These are phyloP conservation scores for Heteronetta atricapilla DNA, from an alignment of 2,113 vertebrate species.

Conservation along the genomic window DNA sequence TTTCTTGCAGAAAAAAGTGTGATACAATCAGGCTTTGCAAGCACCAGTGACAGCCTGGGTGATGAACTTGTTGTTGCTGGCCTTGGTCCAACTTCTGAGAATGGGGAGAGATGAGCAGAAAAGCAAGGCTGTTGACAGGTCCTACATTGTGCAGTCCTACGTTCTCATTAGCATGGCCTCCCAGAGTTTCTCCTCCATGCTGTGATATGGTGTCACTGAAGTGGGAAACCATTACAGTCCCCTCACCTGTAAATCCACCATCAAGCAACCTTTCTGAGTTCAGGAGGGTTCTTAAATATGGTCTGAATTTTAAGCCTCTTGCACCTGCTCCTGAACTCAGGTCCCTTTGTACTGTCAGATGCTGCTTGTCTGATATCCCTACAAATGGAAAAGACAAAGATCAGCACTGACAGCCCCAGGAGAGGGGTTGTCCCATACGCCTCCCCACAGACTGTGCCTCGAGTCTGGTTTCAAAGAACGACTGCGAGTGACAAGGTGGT, in stretches of 20 bases:
- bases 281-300: neutral
- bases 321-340: neutral
- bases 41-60: slow-evolving; percentile 57
- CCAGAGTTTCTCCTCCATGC: neutral
- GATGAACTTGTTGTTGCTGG: slow-evolving; percentile 73
- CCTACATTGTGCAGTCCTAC: neutral
- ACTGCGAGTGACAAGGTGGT: neutral
- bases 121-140: neutral
- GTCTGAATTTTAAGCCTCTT: neutral
- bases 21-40: slow-evolving; percentile 54
- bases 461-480: rapidly evolving
- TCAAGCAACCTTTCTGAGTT: neutral
- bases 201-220: neutral
- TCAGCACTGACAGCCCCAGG: neutral
- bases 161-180: neutral
- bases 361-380: neutral
- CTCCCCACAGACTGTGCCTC: neutral
- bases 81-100: slow-evolving; percentile 42
- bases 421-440: neutral
- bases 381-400: neutral
- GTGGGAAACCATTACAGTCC: neutral
- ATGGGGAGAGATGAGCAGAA: neutral
- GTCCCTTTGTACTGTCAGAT: neutral
- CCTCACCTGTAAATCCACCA: neutral
- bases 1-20: slow-evolving; percentile 29